A percentile compares a stretch with the other conserved stretches of the same genome.
phyloP scores from a whole-genome alignment of 1,140 invertebrate genomes.

The Caligus rogercresseyi region DNA sequence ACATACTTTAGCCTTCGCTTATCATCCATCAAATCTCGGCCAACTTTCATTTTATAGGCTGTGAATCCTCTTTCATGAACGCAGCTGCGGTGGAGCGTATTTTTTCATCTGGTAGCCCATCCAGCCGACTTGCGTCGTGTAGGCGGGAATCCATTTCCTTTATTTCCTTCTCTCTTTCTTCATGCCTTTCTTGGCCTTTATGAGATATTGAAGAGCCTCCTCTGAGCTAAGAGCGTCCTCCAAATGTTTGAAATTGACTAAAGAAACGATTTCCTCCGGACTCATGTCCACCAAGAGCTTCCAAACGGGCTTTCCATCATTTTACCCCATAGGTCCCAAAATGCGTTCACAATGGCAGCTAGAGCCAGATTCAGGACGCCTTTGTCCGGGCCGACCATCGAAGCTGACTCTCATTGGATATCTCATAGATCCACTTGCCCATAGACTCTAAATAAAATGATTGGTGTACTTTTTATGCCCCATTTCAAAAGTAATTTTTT shows the following conservation, averaged over 20 bases:
- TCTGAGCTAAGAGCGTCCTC: slow-evolving; percentile 38
- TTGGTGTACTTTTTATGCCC: no score
- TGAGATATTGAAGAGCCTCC: slow-evolving; percentile 58
- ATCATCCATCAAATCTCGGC: slow-evolving; percentile 55
- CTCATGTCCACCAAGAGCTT: slow-evolving; percentile 58
- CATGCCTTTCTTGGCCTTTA: slow-evolving; percentile 37
- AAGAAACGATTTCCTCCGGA: slow-evolving; percentile 58
- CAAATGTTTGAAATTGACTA: no score
- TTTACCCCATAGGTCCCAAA: slow-evolving; percentile 80
- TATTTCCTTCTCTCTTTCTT: slow-evolving; percentile 39
- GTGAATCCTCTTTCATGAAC: slow-evolving; percentile 54
- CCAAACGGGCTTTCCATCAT: slow-evolving; percentile 69
- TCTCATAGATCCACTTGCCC: slow-evolving; percentile 12
- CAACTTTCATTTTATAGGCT: slow-evolving; percentile 79
- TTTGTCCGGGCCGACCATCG: slow-evolving; percentile 62
- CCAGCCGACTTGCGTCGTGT: slow-evolving; percentile 46
- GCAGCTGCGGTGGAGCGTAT: slow-evolving; percentile 47
- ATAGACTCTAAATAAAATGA: no score
- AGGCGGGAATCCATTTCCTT: slow-evolving; percentile 50
- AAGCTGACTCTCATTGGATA: slow-evolving; percentile 18
- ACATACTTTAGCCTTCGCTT: slow-evolving; percentile 37
- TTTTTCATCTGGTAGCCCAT: slow-evolving; percentile 51
- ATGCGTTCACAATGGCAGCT: slow-evolving; percentile 66
- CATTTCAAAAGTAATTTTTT: no score
- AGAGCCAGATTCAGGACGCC: slow-evolving; percentile 69